These are phyloP conservation scores for Dinocampus coccinellae DNA, from an alignment of 2,888 invertebrate genomes.

Conservation along the genomic window DNA sequence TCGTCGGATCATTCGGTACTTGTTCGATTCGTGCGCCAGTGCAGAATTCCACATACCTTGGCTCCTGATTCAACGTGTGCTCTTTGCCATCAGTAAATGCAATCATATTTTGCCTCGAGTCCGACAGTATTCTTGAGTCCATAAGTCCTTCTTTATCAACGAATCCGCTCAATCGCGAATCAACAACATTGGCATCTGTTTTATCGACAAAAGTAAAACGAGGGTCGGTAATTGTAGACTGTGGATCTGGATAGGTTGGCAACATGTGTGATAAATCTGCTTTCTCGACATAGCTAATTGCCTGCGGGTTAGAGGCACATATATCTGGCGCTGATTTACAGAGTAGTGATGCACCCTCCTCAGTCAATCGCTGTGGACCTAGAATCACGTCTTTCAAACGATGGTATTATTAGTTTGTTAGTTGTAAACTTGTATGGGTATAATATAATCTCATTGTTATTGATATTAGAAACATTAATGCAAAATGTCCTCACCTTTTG, in stretches of 20 bases:
- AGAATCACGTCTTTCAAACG: slow-evolving; percentile 44
- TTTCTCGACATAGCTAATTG: slow-evolving; percentile 68
- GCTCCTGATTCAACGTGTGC: slow-evolving; percentile 56
- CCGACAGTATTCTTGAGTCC: slow-evolving; percentile 65
- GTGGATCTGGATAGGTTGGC: slow-evolving; percentile 62
- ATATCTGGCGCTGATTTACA: slow-evolving; percentile 67
- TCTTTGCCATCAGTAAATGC: slow-evolving; percentile 65
- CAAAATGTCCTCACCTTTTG: slow-evolving; percentile 54
- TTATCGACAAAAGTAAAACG: slow-evolving; percentile 61
- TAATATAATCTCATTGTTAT: neutral
- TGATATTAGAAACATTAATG: neutral
- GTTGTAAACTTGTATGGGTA: neutral
- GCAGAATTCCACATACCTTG: slow-evolving; percentile 57
- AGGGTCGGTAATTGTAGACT: slow-evolving; percentile 54
- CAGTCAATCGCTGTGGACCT: slow-evolving; percentile 60
- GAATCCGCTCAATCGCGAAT: slow-evolving; percentile 65
- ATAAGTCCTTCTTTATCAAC: slow-evolving; percentile 65
- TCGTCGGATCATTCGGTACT: slow-evolving; percentile 17
- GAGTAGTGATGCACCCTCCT: slow-evolving; percentile 65
- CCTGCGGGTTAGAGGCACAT: slow-evolving; percentile 66
- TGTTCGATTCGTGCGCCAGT: slow-evolving; percentile 25
- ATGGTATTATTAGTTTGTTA: neutral
- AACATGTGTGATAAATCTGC: slow-evolving; percentile 65
- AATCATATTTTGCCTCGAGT: slow-evolving; percentile 65
- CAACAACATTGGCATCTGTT: slow-evolving; percentile 60